Evolutionary conservation across 2,797 vertebrate species (phyloP).

Genomic region (Taeniopygia guttata): DNA sequence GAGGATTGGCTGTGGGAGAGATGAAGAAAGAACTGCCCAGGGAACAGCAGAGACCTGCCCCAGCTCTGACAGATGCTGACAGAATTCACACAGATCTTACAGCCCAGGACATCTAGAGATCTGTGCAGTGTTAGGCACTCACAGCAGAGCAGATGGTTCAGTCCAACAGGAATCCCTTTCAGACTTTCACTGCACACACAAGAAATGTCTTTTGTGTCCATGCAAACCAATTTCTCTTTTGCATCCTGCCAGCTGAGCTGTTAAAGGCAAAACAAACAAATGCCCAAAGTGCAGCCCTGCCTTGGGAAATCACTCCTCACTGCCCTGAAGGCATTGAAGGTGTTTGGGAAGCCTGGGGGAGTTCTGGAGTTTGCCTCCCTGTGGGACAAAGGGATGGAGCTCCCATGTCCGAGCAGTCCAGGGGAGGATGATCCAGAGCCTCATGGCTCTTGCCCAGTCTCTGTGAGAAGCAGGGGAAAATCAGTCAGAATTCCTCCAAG

Average conservation of each 20-base stretch:
- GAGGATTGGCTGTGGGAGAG: too few species aligned
- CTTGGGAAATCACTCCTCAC: not conserved
- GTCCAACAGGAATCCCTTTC: not conserved
- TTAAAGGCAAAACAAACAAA: not conserved
- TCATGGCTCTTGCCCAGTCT: not conserved
- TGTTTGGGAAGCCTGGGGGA: not conserved
- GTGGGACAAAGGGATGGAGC: not conserved
- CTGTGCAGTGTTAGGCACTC: not conserved
- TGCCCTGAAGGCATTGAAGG: too few species aligned
- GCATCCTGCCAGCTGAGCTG: not conserved
- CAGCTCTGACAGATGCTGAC: not conserved
- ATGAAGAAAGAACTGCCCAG: too few species aligned
- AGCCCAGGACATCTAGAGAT: not conserved
- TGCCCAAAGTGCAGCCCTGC: not conserved
- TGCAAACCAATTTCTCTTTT: not conserved
- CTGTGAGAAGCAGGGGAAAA: not conserved
- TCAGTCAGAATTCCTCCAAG: not conserved
- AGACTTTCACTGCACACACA: not conserved
- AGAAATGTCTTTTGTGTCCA: not conserved
- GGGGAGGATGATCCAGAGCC: not conserved
- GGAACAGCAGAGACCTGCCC: too few species aligned
- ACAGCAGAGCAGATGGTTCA: not conserved
- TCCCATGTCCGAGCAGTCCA: rapidly evolving
- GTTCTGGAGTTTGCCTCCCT: not conserved
- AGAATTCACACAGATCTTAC: not conserved